Evolutionary conservation across 2,888 invertebrate species (phyloP).

Genomic region (Acanthoscelides obtectus): DNA sequence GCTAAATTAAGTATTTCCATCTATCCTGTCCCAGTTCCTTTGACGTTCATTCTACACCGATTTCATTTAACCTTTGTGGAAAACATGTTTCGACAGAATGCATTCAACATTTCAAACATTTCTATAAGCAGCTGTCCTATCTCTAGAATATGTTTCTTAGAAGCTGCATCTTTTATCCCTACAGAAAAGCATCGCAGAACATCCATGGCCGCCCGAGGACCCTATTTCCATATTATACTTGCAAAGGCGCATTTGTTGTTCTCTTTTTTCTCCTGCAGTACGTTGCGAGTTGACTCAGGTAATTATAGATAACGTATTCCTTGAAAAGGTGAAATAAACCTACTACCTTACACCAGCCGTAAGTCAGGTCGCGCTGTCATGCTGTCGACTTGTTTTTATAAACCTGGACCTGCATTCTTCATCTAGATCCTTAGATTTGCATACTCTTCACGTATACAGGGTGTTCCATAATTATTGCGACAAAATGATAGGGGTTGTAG

Average conservation of each 20-base stretch:
- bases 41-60: too few species aligned
- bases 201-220: conserved; percentile 17
- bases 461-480: too few species aligned
- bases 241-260: conserved; percentile 18
- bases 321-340: background rate
- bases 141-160: too few species aligned
- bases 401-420: background rate
- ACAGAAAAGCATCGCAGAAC: background rate
- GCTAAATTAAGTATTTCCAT: too few species aligned
- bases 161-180: background rate
- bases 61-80: too few species aligned
- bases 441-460: too few species aligned
- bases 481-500: too few species aligned
- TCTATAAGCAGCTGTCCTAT: too few species aligned
- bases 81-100: too few species aligned
- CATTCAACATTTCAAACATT: too few species aligned
- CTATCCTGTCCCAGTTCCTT: too few species aligned
- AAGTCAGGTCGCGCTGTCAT: background rate
- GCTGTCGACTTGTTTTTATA: background rate
- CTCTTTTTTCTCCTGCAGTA: background rate
- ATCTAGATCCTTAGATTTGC: background rate
- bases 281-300: background rate
- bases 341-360: background rate
- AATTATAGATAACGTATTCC: background rate
- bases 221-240: conserved; percentile 26